Evolutionary conservation across 30 jellyfish, hydroid and myxozoan species (phyloP).

Genomic region (Hydra vulgaris): DNA sequence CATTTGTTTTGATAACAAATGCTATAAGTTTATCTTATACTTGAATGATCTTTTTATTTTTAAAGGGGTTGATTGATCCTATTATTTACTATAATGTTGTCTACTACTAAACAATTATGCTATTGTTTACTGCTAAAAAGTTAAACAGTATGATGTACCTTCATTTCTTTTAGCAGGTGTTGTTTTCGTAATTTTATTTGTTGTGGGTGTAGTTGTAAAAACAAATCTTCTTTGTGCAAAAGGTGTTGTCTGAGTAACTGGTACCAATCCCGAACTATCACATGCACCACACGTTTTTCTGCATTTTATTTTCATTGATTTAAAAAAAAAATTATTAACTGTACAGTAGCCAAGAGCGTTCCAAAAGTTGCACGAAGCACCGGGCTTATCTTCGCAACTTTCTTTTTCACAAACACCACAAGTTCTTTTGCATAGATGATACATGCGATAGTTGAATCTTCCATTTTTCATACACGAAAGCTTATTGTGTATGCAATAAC

Average conservation of each 20-base stretch:
- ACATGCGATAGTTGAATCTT: neutral
- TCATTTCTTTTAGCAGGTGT: constrained; percentile 1
- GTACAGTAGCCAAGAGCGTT: constrained; percentile 8
- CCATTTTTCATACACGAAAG: neutral
- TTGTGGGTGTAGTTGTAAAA: neutral
- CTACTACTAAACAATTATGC: no score
- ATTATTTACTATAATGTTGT: no score
- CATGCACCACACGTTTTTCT: constrained; percentile 5
- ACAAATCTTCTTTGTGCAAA: neutral
- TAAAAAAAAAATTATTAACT: neutral
- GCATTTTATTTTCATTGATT: constrained; percentile 6
- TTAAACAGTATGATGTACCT: no score
- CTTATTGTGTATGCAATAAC: neutral
- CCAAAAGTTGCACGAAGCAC: constrained; percentile 3
- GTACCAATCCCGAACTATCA: neutral
- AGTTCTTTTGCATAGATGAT: constrained; percentile 5
- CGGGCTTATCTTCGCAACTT: neutral
- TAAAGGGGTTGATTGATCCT: no score
- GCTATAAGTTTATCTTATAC: no score
- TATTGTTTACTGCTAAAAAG: no score
- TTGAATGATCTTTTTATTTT: no score
- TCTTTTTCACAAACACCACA: constrained; percentile 11
- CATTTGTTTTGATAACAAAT: no score
- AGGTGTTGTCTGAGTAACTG: neutral
- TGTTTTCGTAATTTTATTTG: constrained; percentile 1